Base-by-base conservation (phyloP, 2,113 vertebrate genomes). In the Oryctolagus cuniculus region DNA sequence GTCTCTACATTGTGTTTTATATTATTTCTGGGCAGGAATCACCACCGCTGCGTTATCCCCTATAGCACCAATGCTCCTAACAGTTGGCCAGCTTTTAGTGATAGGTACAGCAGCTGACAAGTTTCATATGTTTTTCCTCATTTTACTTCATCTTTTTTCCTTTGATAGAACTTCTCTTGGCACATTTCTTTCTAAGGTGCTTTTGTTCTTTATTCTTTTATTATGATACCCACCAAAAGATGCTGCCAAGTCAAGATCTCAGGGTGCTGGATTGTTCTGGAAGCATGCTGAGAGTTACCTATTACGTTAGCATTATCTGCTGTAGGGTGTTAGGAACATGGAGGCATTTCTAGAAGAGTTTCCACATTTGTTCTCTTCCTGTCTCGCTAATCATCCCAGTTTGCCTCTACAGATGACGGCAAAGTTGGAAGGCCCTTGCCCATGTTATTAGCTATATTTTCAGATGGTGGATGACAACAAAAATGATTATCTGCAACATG, bases 11-110 rank as follows among this genome's bases (percentile, higher is more conserved):
- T 92, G 58, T 91, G 88, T 96, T 93, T 96, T 58, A 24, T 91
- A 93, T 96, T 96, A 94, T 94, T 93, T 96, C 94, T 94, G 94
- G 96, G 93, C 86, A 93, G 82, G 27, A 84, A 21, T 92, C 74
- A 22, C 24, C 21, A 31, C 66, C 11, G 11, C 67, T 89, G 74
- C 72, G 38, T 58, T 75, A 77, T 73, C 10, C 51, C 19, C 74
- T 85, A 92, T 73, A 12, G 27, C 69, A 87, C 77, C 22, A 34
- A 24, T 34, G 21, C 38, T 72, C 53, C 51, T 29, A 87, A 66
- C 6, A 22, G 11, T 85, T 44, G 73, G 87, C 88, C 90, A 86
- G 19, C 22, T 38, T 72, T 67, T 31, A 80, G 67, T 77, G 72
- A 44, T 72, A 95, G 88, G 80, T 95, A 44, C 0, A 6, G 64